Evolutionary conservation across 2,888 invertebrate genomes (phyloP).

Genomic region (Acheta domesticus): DNA sequence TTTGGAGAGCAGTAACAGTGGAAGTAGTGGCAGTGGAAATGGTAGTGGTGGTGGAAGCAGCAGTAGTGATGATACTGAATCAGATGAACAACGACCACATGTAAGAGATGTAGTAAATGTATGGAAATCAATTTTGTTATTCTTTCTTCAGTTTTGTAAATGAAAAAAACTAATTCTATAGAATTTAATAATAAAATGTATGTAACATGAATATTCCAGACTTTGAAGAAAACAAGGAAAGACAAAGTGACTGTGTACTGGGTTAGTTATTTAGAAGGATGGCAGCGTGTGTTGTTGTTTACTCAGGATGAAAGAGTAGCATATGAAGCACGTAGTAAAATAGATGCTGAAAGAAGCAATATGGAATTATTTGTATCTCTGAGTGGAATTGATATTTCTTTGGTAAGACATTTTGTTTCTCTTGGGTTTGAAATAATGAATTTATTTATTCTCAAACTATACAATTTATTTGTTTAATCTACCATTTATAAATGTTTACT

Average conservation of each 20-base stretch:
- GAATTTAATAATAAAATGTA: too few species aligned
- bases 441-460: background rate
- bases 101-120: constrained; percentile 32
- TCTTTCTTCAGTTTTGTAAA: background rate
- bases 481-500: background rate
- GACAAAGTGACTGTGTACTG: constrained; percentile 77
- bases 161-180: background rate
- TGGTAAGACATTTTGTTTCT: constrained; percentile 47
- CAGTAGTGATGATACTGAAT: constrained; percentile 59
- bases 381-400: constrained; percentile 62
- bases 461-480: background rate
- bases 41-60: constrained; percentile 47
- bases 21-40: constrained; percentile 58
- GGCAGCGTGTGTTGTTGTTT: constrained; percentile 69
- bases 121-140: background rate
- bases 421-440: background rate
- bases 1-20: constrained; percentile 49
- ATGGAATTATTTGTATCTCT: constrained; percentile 67
- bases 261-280: constrained; percentile 73
- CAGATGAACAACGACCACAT: constrained; percentile 42
- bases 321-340: constrained; percentile 55
- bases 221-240: constrained; percentile 60
- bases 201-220: constrained; percentile 7
- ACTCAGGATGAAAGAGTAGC: constrained; percentile 73
- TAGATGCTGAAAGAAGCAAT: constrained; percentile 65